Evolutionary conservation across 1,140 invertebrate species (phyloP).

Genomic region (Drosophila littoralis): DNA sequence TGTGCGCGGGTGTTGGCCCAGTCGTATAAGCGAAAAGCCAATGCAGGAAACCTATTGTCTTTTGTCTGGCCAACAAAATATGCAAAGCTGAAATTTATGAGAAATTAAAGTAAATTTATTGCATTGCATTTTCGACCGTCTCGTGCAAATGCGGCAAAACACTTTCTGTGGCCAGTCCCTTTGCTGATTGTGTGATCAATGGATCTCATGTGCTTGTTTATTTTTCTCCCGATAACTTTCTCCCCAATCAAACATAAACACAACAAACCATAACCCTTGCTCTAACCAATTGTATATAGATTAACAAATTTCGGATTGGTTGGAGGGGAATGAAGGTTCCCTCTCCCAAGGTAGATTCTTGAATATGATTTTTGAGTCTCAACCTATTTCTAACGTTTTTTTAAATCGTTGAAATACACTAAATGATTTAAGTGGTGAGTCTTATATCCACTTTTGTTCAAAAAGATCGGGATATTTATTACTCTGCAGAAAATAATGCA

Average conservation of each 20-base stretch:
- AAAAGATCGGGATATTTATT: too few species aligned
- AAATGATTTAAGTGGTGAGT: too few species aligned
- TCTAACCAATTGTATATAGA: slow-evolving; percentile 3
- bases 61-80: slow-evolving; percentile 70
- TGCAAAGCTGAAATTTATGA: slow-evolving; percentile 81
- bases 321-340: too few species aligned
- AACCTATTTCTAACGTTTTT: too few species aligned
- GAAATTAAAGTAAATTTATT: slow-evolving; percentile 83
- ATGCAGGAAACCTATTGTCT: slow-evolving; percentile 70
- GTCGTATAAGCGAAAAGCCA: slow-evolving; percentile 28
- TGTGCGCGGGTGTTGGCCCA: slow-evolving; percentile 80
- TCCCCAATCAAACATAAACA: slow-evolving; percentile 38
- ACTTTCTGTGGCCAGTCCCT: slow-evolving; percentile 69
- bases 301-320: neutral
- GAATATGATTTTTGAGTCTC: too few species aligned
- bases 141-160: slow-evolving; percentile 45
- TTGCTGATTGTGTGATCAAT: slow-evolving; percentile 76
- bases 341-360: neutral
- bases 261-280: slow-evolving; percentile 38
- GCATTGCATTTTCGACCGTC: slow-evolving; percentile 61
- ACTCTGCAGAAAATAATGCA: too few species aligned
- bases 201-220: slow-evolving; percentile 51
- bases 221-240: slow-evolving; percentile 64
- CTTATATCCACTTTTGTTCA: too few species aligned
- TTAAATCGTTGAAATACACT: too few species aligned